Conservation (phyloP, 2,797 vertebrate genomes). For the Schizopygopsis pylzovi region DNA sequence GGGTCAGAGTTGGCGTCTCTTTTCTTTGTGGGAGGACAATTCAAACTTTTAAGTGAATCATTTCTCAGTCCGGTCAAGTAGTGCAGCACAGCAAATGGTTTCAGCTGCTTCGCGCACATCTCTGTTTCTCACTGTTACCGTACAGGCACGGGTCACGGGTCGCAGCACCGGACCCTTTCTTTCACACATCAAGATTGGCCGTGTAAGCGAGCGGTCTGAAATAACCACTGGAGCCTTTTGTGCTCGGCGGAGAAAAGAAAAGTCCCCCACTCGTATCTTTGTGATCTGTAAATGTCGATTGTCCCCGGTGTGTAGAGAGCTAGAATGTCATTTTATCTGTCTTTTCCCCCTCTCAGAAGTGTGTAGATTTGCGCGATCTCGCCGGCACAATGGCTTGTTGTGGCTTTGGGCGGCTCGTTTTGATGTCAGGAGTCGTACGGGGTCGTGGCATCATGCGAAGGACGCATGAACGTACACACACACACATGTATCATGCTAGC, state of each 20-base stretch:
- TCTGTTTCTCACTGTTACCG: constrained; percentile 30
- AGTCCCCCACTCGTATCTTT: constrained; percentile 50
- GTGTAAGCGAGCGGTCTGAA: constrained; percentile 52
- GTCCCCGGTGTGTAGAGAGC: constrained; percentile 50
- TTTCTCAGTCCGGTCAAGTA: background rate
- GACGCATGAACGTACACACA: constrained; percentile 32
- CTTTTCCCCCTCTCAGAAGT: constrained; percentile 30
- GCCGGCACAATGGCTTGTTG: constrained; percentile 44
- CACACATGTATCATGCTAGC: constrained; percentile 48
- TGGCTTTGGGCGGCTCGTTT: constrained; percentile 32
- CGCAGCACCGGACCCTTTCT: constrained; percentile 40
- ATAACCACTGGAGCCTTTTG: constrained; percentile 56
- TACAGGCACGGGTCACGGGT: constrained; percentile 33
- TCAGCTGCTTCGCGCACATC: background rate
- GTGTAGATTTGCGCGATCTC: constrained; percentile 32
- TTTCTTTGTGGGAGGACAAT: background rate
- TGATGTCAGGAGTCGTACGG: constrained; percentile 56
- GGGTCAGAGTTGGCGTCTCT: background rate
- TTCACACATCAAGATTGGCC: constrained; percentile 52
- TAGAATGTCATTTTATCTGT: constrained; percentile 42
- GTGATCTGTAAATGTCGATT: constrained; percentile 53
- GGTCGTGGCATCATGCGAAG: constrained; percentile 59
- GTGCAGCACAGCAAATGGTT: background rate
- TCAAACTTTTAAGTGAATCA: background rate
- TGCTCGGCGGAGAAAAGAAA: constrained; percentile 44